Evolutionary conservation across 2,888 invertebrate species (phyloP).

Genomic region (Epinotia bilunana): DNA sequence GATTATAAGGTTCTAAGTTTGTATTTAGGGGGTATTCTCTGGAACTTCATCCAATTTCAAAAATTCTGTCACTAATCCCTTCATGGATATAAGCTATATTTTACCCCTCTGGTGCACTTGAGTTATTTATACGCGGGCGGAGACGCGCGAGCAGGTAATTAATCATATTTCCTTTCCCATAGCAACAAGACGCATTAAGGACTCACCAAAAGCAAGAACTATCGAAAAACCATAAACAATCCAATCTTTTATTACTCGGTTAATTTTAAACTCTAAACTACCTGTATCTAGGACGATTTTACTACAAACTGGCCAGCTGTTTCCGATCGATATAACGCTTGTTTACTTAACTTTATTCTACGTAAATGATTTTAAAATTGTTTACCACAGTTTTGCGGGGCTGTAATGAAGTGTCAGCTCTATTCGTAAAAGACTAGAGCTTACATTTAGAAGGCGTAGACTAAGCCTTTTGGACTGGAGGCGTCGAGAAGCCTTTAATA

Average conservation of each 20-base stretch:
- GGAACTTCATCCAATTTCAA: too few relatives aligned
- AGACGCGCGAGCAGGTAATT: too few relatives aligned
- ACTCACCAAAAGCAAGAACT: not conserved
- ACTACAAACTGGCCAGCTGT: not conserved
- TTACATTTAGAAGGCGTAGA: conserved; percentile 4
- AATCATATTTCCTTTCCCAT: not conserved
- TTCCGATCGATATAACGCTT: conserved; percentile 33
- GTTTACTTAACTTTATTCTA: conserved; percentile 34
- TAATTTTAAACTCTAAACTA: conserved; percentile 7
- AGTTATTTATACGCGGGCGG: too few relatives aligned
- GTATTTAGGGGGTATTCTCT: too few relatives aligned
- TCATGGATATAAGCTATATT: too few relatives aligned
- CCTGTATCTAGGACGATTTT: not conserved
- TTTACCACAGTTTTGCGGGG: conserved; percentile 13
- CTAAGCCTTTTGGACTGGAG: conserved; percentile 26
- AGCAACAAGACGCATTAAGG: not conserved
- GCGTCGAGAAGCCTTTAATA: conserved; percentile 41
- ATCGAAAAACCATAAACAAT: not conserved
- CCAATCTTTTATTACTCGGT: not conserved
- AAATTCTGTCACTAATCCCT: too few relatives aligned
- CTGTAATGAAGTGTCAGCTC: not conserved
- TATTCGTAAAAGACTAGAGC: not conserved
- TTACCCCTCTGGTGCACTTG: too few relatives aligned
- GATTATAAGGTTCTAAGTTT: too few relatives aligned
- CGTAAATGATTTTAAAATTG: conserved; percentile 30